phyloP scores from a whole-genome alignment of 2,113 vertebrate genomes.

The Mesembrinibis cayennensis region DNA sequence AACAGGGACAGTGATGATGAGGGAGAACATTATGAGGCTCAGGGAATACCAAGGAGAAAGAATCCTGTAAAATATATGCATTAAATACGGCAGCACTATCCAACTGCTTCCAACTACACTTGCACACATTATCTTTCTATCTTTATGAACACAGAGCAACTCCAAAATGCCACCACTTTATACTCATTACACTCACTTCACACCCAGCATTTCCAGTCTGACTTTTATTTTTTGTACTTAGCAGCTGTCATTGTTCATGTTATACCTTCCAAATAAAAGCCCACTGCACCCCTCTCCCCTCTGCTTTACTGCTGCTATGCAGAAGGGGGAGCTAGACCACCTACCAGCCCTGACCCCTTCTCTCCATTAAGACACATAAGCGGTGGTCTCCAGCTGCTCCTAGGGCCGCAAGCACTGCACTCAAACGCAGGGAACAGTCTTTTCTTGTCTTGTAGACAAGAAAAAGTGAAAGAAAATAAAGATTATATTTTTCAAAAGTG shows the following conservation, averaged over 20 bases:
- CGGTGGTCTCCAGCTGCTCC: neutral
- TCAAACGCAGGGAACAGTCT: neutral
- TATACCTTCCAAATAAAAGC: neutral
- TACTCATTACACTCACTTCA: neutral
- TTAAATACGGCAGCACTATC: neutral
- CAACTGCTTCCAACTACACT: neutral
- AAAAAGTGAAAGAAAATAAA: neutral
- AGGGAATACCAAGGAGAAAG: neutral
- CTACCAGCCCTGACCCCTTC: neutral
- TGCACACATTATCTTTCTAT: neutral
- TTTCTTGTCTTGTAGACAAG: neutral
- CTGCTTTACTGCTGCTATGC: neutral
- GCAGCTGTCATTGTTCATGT: neutral
- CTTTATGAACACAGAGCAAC: neutral
- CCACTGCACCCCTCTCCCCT: neutral
- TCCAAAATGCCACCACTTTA: neutral
- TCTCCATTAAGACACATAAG: neutral
- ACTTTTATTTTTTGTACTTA: neutral
- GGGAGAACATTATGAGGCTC: neutral
- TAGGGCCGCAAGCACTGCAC: neutral
- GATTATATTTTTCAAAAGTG: neutral
- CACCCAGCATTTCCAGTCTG: neutral
- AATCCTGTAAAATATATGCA: accelerated
- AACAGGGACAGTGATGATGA: neutral
- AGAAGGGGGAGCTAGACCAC: neutral